Percentiles rank a stretch among this genome's conserved stretches.
Evolutionary conservation across 2,888 invertebrate species (phyloP).

Genomic region (Oconnorella tubifera): DNA sequence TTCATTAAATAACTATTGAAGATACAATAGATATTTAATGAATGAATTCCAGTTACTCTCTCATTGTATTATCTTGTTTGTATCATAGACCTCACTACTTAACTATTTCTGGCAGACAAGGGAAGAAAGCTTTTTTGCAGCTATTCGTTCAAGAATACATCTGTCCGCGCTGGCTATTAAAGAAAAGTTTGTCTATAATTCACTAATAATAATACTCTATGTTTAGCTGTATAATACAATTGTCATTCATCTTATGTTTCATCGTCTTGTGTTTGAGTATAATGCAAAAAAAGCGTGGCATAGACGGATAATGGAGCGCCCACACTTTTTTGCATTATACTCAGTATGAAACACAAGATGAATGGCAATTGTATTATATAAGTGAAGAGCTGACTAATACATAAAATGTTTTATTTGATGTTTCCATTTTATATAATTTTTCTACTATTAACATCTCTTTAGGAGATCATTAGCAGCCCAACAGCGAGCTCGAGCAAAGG

Average conservation of each 20-base stretch:
- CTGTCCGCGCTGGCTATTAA: slow-evolving; percentile 54
- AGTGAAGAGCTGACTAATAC: background rate
- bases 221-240: too few relatives aligned
- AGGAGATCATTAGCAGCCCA: slow-evolving; percentile 53
- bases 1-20: too few relatives aligned
- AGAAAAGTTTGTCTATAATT: slow-evolving; percentile 50
- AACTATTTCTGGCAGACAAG: slow-evolving; percentile 53
- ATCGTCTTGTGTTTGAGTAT: too few relatives aligned
- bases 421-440: background rate
- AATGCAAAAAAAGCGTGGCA: too few relatives aligned
- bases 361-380: too few relatives aligned
- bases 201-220: too few relatives aligned
- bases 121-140: slow-evolving; percentile 56
- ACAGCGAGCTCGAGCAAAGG: slow-evolving; percentile 50
- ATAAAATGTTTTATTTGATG: background rate
- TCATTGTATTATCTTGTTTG: background rate
- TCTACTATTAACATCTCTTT: slow-evolving; percentile 2
- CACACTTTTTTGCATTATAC: too few relatives aligned
- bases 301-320: too few relatives aligned
- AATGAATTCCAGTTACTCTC: too few relatives aligned
- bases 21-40: too few relatives aligned
- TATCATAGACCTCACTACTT: slow-evolving; percentile 21
- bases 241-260: too few relatives aligned
- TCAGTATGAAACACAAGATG: too few relatives aligned
- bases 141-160: slow-evolving; percentile 52